Conservation (phyloP, 2,888 invertebrate genomes). For the Perdita meconis region DNA sequence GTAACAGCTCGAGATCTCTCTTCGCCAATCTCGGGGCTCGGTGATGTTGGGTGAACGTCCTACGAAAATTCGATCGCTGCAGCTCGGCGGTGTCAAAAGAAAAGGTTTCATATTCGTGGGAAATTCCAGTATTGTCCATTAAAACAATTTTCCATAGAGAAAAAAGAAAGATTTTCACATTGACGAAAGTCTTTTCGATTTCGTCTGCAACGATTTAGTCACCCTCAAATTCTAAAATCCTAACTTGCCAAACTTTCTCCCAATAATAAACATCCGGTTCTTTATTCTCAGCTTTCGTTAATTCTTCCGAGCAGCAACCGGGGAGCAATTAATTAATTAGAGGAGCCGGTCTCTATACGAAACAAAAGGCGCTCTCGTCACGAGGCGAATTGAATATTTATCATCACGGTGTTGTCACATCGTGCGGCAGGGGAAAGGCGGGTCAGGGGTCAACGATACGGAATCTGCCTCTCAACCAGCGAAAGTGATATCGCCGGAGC, state of each 20-base stretch:
- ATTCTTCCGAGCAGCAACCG: constrained; percentile 22
- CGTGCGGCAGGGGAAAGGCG: constrained; percentile 70
- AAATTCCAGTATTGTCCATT: constrained; percentile 41
- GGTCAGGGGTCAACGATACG: constrained; percentile 77
- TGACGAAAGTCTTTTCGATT: too few species aligned
- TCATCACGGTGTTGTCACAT: constrained; percentile 71
- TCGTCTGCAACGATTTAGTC: too few species aligned
- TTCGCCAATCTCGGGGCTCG: neutral
- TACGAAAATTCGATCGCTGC: constrained; percentile 44
- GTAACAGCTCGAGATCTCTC: neutral
- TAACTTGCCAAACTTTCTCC: too few species aligned
- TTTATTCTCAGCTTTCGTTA: too few species aligned
- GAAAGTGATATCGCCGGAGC: constrained; percentile 72
- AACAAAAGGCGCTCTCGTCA: constrained; percentile 73
- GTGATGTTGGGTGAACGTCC: constrained; percentile 44
- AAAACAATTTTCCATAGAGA: too few species aligned
- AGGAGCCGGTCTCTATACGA: constrained; percentile 54
- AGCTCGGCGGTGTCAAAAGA: constrained; percentile 31
- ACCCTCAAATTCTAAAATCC: too few species aligned
- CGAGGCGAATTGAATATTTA: constrained; percentile 78
- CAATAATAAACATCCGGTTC: too few species aligned
- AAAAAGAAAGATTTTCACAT: constrained; percentile 62
- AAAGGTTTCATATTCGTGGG: constrained; percentile 58
- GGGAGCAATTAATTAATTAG: constrained; percentile 69
- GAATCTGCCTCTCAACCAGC: constrained; percentile 70